Evolutionary conservation across 1,140 invertebrate species (phyloP).

Genomic region (Hycleus cichorii): DNA sequence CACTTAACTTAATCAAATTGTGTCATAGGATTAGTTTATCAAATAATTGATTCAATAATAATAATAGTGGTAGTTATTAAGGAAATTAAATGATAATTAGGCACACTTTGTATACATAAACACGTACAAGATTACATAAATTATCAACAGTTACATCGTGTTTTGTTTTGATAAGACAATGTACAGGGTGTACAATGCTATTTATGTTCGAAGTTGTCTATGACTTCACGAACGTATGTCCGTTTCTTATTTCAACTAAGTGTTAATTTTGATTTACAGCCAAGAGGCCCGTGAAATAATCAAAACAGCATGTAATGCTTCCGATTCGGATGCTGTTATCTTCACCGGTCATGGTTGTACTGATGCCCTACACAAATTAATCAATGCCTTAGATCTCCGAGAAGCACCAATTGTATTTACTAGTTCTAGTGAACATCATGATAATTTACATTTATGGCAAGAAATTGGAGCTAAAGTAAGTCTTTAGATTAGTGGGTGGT

Average conservation of each 20-base stretch:
- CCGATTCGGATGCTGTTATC: constrained; percentile 75
- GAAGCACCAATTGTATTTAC: constrained; percentile 65
- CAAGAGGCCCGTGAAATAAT: constrained; percentile 78
- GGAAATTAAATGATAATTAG: no score
- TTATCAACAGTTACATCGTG: no score
- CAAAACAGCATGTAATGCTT: constrained; percentile 70
- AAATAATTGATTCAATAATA: neutral
- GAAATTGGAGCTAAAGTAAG: constrained; percentile 69
- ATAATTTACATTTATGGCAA: constrained; percentile 77
- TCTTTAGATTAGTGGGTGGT: neutral
- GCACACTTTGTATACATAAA: no score
- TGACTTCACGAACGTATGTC: no score
- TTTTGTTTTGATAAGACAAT: no score
- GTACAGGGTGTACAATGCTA: no score
- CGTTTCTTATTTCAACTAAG: neutral
- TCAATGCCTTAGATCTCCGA: constrained; percentile 55
- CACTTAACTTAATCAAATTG: constrained; percentile 15
- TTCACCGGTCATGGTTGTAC: constrained; percentile 71
- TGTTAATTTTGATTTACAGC: constrained; percentile 44
- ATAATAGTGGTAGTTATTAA: no score
- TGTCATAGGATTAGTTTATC: constrained; percentile 4
- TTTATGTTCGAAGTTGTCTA: no score
- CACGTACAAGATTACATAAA: no score
- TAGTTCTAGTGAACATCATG: constrained; percentile 80
- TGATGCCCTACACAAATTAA: constrained; percentile 62